Evolutionary conservation across 1,140 invertebrate species (phyloP).

Genomic region (Anagrus nilaparvatae): DNA sequence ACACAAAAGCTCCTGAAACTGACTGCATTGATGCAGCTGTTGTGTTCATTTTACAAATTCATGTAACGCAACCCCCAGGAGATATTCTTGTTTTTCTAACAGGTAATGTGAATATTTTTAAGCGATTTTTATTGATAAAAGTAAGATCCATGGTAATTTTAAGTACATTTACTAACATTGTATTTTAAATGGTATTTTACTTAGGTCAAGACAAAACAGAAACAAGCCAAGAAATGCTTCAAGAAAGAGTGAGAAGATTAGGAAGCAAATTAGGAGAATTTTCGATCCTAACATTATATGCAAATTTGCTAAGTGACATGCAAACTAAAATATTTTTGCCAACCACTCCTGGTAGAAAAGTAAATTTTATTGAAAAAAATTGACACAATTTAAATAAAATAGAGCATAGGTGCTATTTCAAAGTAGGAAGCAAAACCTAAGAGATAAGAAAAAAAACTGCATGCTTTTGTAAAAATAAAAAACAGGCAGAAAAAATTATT

Average conservation of each 20-base stretch:
- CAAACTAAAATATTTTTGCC: slow-evolving; percentile 97
- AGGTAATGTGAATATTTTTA: slow-evolving; percentile 43
- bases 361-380: slow-evolving; percentile 31
- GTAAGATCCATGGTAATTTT: neutral
- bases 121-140: neutral
- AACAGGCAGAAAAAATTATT: too few relatives aligned
- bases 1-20: slow-evolving; percentile 97
- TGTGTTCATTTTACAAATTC: slow-evolving; percentile 94
- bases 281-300: slow-evolving; percentile 92
- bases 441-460: too few relatives aligned
- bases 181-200: slow-evolving; percentile 1
- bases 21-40: slow-evolving; percentile 97
- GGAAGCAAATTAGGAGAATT: slow-evolving; percentile 91
- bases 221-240: slow-evolving; percentile 85
- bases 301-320: slow-evolving; percentile 96
- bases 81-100: slow-evolving; percentile 97
- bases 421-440: too few relatives aligned
- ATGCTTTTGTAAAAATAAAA: too few relatives aligned
- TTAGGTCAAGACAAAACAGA: slow-evolving; percentile 86
- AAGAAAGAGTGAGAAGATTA: slow-evolving; percentile 79
- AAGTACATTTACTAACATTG: neutral
- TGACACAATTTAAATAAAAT: too few relatives aligned
- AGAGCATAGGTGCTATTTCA: too few relatives aligned
- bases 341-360: slow-evolving; percentile 87
- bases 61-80: slow-evolving; percentile 88